Base-by-base conservation (phyloP, 1,140 invertebrate species). In the Drosophila santomea region DNA sequence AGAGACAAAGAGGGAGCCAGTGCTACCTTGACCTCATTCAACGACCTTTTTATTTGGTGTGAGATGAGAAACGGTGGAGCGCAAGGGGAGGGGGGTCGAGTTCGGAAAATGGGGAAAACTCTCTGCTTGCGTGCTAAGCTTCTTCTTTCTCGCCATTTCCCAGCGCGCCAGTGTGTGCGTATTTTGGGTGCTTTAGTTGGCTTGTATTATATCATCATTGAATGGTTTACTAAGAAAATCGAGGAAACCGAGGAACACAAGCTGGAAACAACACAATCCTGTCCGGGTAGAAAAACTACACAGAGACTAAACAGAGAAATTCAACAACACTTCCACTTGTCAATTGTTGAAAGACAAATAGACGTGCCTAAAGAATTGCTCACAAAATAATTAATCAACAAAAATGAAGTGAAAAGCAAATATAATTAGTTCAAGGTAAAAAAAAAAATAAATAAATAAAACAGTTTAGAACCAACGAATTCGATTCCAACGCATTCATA, bases 21-120 rank as follows among this genome's bases (percentile, higher is more conserved):
- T 28, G 77, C 78, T 80, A 80, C 80, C 81, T 80, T 84, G 81
- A 84, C 80, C 81, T 84, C 73, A 85, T 85, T 84, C 62, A 44
- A 57, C 66, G 81, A 85, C 77, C 77, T 85, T 84, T 84, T 80
- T 41, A 14, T 11, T 8, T 28, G 14, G 15, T 25, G 15, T 20
- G 20, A 68, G 23, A 32, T 67, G 54, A n/a, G 28, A 32, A 32
- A 32, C 28, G 8, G 2, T 3, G 28, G 28, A 32, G 28, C 28
- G 32, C 8, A 10, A 32, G 32, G 8, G 32, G 0, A 7, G 2
- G 32, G 23, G 32, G 25, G 38, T 44, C 32, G 15, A 45, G 38
- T 20, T 20, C 1, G 41, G 25, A 36, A 38, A 51, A 58, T 17
- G 47, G 25, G 57, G 20, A 36, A 28, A 68, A 35, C 35, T 69